Conservation (phyloP, 2,113 vertebrate genomes). For the Muscicapa adusta region DNA sequence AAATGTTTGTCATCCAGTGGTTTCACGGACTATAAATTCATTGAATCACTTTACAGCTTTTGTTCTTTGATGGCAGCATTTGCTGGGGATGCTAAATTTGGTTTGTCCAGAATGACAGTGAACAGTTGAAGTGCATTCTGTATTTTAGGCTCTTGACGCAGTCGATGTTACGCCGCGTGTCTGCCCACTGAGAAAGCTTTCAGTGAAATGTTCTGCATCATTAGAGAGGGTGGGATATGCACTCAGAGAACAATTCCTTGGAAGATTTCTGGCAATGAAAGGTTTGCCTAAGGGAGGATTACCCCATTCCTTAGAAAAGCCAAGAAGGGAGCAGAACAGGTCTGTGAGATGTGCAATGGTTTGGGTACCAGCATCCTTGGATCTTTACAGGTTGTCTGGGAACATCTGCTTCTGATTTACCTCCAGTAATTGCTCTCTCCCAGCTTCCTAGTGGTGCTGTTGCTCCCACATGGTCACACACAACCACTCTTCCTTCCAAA, state of each 20-base stretch:
- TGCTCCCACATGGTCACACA: accelerated
- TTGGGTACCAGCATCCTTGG: not conserved
- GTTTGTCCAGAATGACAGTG: constrained; percentile 50
- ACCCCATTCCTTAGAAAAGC: not conserved
- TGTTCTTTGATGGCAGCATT: constrained; percentile 46
- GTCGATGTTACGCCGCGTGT: not conserved
- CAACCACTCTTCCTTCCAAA: not conserved
- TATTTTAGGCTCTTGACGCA: not conserved
- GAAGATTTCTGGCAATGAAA: not conserved
- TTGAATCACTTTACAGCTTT: constrained; percentile 19
- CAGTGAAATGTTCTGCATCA: constrained; percentile 54
- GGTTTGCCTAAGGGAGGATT: not conserved
- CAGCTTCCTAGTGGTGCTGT: not conserved
- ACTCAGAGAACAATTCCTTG: not conserved
- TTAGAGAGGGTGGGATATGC: constrained; percentile 55
- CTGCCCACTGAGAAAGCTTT: constrained; percentile 60
- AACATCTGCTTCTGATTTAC: not conserved
- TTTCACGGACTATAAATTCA: not conserved
- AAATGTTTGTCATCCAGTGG: not conserved
- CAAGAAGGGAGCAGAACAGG: not conserved
- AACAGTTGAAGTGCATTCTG: not conserved
- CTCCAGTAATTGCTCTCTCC: not conserved
- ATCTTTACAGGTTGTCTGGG: not conserved
- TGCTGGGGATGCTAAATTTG: constrained; percentile 45
- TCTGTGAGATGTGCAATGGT: not conserved